Base-by-base conservation (phyloP, 2,113 vertebrate species). In the Scalopus aquaticus region DNA sequence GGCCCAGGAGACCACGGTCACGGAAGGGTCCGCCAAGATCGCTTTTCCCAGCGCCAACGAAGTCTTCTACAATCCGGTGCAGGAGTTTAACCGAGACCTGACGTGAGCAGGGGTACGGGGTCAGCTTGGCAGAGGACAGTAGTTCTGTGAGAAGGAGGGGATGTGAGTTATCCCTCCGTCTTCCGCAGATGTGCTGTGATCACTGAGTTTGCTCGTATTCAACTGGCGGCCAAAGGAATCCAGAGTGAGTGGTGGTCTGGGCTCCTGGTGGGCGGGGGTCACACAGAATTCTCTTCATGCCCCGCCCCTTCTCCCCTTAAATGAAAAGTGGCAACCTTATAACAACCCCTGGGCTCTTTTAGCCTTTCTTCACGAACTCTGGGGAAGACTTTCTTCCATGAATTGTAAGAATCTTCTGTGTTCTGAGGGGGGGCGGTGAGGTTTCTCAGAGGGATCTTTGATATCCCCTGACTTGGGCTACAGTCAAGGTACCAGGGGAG, bases 51-150 rank as follows among this genome's bases (percentile, higher is more conserved):
- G 95, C 79, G 98, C 99, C 67, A 99, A 99, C 49, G 98, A 99
- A 93, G 99, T 99, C 56, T 99, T 99, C 97, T 99, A 99, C 96
- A 99, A 99, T 79, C 99, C 99, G 0, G 99, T 99, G 51, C 99
- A 99, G 97, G 99, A 99, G 97, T 99, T 99, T 94, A 99, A 99
- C 98, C 98, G 99, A 95, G 99, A 99, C 92, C 94, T 99, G 95
- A 99, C 99, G 99, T 99, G 88, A 99, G 99, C 96, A 67, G 74
- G 73, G 73, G 58, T 22, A 60, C 12, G n/a, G 76, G 89, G 22
- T 62, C 60, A 77, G 46, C 32, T 56, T 42, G 84, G 76, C 46
- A 62, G 32, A 64, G 51, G 74, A 69, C 60, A 58, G 24, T 46
- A 78, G 92, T 72, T 51, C 82, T 64, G 8, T 56, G 88, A 67